Evolutionary conservation across 2,113 vertebrate genomes (phyloP).

Genomic region (Archocentrus centrarchus): DNA sequence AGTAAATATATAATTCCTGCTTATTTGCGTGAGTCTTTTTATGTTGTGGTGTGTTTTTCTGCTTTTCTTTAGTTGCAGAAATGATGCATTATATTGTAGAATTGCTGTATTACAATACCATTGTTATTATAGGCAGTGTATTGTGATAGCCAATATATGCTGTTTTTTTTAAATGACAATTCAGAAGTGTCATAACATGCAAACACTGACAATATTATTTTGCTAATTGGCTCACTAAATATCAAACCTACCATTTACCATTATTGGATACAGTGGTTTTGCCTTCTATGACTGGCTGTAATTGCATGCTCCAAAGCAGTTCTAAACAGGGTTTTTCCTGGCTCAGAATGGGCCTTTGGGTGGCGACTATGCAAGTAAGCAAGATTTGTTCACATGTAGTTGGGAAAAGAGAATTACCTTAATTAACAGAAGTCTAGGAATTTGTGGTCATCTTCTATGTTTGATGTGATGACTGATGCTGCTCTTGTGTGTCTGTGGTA

Average conservation of each 20-base stretch:
- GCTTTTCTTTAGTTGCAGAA: background rate
- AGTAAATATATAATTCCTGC: background rate
- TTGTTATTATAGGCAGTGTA: background rate
- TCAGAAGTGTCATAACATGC: background rate
- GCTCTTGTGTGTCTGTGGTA: background rate
- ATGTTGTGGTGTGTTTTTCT: background rate
- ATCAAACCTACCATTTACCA: slow-evolving; percentile 3
- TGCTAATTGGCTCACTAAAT: background rate
- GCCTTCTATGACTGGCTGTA: background rate
- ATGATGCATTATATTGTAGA: no score
- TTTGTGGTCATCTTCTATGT: background rate
- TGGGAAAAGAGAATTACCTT: background rate
- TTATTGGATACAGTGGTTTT: slow-evolving; percentile 6
- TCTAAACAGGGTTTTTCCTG: background rate
- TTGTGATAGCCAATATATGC: background rate
- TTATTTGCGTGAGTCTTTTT: background rate
- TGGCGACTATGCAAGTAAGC: background rate
- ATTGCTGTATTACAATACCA: background rate
- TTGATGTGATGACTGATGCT: slow-evolving; percentile 3
- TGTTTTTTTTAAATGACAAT: background rate
- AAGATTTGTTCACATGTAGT: background rate
- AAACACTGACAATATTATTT: background rate
- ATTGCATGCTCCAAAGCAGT: slow-evolving; percentile 4
- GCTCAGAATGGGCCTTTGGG: slow-evolving; percentile 4
- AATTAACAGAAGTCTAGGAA: slow-evolving; percentile 3